Base-by-base conservation (phyloP, 2,888 invertebrate species). In the Xanthia togata region DNA sequence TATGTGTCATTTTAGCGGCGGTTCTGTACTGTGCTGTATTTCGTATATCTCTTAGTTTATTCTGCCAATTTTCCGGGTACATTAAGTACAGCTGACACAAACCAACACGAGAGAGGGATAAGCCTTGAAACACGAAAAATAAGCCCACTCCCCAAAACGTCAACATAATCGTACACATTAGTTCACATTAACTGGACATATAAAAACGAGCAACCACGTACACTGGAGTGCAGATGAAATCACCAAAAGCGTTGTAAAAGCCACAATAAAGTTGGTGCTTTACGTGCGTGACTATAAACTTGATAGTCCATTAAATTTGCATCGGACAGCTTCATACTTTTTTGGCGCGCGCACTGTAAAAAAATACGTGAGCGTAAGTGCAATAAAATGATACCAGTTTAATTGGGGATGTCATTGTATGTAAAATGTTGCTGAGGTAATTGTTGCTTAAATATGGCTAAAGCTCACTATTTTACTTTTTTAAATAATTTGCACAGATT, bases 231-330 rank as follows among this genome's bases (percentile, higher is more conserved):
- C 73, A 78, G 78, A 88, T 82, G 83, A 81, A 85, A 87, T 82
- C 83, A 72, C 82, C 83, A 78, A 82, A 80, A 84, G 65, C 67
- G 76, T 76, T 79, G 79, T 82, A 81, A 87, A 88, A 82, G 76
- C 84, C 78, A 87, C 89, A 88, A 90, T 91, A 92, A 92, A 90
- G 82, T 85, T 78, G 38, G 73, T 81, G 85, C 81, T 91, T 91
- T 89, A 91, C 91, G 89, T 87, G 90, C 89, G 88, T 90, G 90
- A 88, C 90, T 89, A 89, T 90, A 88, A 89, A 92, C 89, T 90
- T 91, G 91, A 92, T 91, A 89, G 90, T 90, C 91, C 90, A 91
- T 93, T 91, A 92, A 91, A 92, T 91, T 93, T 92, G 91, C 91
- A 93, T 92, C 84, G 85, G 89, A 88, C 89, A 86, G 84, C 85